Conservation (phyloP, 2,888 invertebrate species). For the Brachylomia viminalis region DNA sequence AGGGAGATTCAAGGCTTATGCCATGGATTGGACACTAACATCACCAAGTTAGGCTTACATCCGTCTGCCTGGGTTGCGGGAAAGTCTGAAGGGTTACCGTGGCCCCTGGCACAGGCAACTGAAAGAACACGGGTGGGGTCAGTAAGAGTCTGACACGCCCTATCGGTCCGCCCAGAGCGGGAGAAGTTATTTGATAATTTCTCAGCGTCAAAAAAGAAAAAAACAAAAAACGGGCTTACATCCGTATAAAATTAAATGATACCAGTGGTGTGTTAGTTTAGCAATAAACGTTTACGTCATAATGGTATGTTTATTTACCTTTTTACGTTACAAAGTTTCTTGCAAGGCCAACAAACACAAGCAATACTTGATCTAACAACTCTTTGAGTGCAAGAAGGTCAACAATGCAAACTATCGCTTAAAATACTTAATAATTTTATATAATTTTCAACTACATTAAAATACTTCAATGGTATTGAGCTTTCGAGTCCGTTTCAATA, state of each 20-base stretch:
- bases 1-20: background rate
- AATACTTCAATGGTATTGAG: conserved; percentile 5
- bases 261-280: background rate
- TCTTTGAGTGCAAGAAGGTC: background rate
- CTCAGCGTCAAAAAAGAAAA: no score
- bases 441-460: conserved; percentile 30
- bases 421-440: no score
- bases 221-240: no score
- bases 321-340: no score
- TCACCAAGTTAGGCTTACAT: background rate
- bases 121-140: no score
- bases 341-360: background rate
- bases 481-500: conserved; percentile 4
- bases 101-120: no score
- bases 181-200: no score
- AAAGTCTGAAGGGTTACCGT: no score
- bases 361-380: background rate
- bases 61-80: no score
- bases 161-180: no score
- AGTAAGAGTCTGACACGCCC: no score
- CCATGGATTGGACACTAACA: no score
- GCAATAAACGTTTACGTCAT: background rate
- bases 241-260: background rate
- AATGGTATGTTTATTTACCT: background rate
- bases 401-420: background rate